Percentiles rank a stretch among this genome's conserved stretches.
These are phyloP conservation scores for Embiotoca jacksoni DNA, from an alignment of 2,113 vertebrate genomes.

Conservation along the genomic window DNA sequence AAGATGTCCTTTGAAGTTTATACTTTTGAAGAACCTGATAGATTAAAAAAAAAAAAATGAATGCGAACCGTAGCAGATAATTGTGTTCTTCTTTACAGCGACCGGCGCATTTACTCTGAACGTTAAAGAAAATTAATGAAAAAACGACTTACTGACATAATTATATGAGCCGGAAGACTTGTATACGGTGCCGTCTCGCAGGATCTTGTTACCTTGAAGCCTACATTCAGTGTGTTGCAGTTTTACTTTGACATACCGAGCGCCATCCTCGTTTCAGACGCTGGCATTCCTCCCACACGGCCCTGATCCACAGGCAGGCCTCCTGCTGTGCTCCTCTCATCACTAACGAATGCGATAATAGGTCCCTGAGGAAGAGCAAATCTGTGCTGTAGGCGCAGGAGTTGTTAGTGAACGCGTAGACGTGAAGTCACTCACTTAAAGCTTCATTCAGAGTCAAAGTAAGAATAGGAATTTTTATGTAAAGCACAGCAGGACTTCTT, in stretches of 20 bases:
- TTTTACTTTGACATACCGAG: too few species aligned
- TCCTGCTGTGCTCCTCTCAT: neutral
- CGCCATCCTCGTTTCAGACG: neutral
- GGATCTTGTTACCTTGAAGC: neutral
- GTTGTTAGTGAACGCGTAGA: neutral
- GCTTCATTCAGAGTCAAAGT: neutral
- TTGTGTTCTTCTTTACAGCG: neutral
- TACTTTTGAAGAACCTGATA: too few species aligned
- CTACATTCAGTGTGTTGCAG: neutral
- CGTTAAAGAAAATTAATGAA: constrained; percentile 16
- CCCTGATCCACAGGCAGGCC: neutral
- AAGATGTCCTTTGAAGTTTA: too few species aligned
- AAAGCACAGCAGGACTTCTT: neutral
- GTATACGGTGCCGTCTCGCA: too few species aligned
- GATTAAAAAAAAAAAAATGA: too few species aligned
- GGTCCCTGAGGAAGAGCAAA: constrained; percentile 1
- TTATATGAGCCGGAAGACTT: neutral
- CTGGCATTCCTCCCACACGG: constrained; percentile 14
- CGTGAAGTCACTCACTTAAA: neutral
- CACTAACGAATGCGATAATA: constrained; percentile 14
- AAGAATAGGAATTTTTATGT: neutral
- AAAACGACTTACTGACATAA: neutral
- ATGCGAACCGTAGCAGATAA: neutral
- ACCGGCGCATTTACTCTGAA: constrained; percentile 16
- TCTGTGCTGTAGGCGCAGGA: neutral